phyloP scores from a whole-genome alignment of 64 coral and sea anemone species.

The Pocillopora verrucosa region DNA sequence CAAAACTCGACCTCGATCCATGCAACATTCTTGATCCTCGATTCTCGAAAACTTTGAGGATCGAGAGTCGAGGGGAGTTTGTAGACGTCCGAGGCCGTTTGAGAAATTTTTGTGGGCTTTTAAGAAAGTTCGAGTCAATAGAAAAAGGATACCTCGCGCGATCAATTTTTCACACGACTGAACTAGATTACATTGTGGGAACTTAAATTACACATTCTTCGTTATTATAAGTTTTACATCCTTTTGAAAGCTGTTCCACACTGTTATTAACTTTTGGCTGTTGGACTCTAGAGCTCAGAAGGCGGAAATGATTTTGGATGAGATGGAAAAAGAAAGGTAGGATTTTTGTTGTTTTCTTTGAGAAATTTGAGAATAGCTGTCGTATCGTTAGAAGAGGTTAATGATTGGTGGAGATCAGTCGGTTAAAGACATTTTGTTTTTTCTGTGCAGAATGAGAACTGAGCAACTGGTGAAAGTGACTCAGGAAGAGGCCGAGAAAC shows the following conservation, averaged over 20 bases:
- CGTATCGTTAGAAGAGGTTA: background rate
- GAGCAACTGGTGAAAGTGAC: slow-evolving; percentile 60
- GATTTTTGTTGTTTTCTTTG: background rate
- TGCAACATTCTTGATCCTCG: no score
- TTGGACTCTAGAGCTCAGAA: slow-evolving; percentile 48
- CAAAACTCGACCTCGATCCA: no score
- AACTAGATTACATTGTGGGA: no score
- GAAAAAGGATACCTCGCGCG: no score
- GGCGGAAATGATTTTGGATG: slow-evolving; percentile 58
- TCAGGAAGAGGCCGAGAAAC: slow-evolving; percentile 61
- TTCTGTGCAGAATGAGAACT: slow-evolving; percentile 44
- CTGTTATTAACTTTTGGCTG: background rate
- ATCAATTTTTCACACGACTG: no score
- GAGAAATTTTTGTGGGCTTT: no score
- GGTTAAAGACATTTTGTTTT: background rate
- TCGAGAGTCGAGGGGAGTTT: no score
- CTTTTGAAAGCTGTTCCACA: background rate
- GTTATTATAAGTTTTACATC: background rate
- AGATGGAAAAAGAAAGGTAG: slow-evolving; percentile 77
- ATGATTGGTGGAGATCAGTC: background rate
- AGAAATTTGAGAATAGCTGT: background rate
- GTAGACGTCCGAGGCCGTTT: no score
- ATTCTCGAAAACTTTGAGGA: no score
- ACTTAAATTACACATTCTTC: no score
- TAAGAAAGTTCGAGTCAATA: no score